These are phyloP conservation scores for Pycnonotus jocosus DNA, from an alignment of 2,113 vertebrate genomes.

Conservation along the genomic window DNA sequence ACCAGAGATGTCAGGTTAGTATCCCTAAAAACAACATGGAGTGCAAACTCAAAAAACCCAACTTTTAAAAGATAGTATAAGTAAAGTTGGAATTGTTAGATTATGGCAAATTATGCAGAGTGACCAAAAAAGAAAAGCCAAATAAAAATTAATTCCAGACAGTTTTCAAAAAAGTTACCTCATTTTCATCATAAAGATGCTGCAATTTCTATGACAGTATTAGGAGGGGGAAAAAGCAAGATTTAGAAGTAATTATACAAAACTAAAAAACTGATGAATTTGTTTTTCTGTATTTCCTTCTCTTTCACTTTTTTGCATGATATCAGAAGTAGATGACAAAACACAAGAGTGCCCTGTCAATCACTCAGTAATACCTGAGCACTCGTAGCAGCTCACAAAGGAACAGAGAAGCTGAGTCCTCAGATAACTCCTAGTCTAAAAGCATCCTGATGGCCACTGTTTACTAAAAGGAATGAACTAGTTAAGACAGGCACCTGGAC, in stretches of 20 bases:
- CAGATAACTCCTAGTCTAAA: background rate
- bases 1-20: background rate
- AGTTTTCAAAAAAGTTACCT: background rate
- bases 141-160: background rate
- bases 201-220: background rate
- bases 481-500: background rate
- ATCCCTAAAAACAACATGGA: background rate
- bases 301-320: background rate
- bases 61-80: background rate
- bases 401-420: background rate
- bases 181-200: background rate
- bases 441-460: background rate
- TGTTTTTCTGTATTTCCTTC: background rate
- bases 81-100: background rate
- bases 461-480: background rate
- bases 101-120: background rate
- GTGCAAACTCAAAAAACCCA: accelerated
- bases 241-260: background rate
- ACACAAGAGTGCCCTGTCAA: background rate
- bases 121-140: background rate
- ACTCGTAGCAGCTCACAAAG: background rate
- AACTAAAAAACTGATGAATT: background rate
- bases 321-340: background rate
- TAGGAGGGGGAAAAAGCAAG: accelerated
- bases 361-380: background rate